phyloP scores from a whole-genome alignment of 2,113 vertebrate species.

The Oceanites oceanicus region DNA sequence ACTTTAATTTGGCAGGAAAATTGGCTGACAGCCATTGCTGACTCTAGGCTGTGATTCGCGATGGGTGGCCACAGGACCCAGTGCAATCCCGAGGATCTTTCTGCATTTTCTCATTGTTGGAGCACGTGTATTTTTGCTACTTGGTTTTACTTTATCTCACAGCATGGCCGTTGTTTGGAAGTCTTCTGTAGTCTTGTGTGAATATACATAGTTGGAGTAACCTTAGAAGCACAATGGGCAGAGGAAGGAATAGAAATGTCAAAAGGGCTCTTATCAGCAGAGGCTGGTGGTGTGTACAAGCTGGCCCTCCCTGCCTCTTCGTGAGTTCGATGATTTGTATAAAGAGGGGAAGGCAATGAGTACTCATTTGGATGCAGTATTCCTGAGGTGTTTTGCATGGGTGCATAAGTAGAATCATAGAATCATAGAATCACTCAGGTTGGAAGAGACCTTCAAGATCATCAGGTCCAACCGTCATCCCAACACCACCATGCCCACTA shows the following conservation, averaged over 20 bases:
- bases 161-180: not conserved
- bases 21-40: not conserved
- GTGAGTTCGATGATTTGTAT: not conserved
- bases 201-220: not conserved
- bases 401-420: not conserved
- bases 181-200: not conserved
- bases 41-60: not conserved
- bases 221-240: not conserved
- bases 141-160: not conserved
- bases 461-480: too few species aligned
- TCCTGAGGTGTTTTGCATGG: not conserved
- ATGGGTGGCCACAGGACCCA: not conserved
- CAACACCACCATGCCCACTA: too few species aligned
- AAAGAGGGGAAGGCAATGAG: not conserved
- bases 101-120: not conserved
- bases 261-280: not conserved
- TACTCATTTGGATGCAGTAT: not conserved
- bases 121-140: not conserved
- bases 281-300: not conserved
- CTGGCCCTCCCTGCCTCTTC: not conserved
- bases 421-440: too few species aligned
- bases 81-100: not conserved
- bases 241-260: not conserved
- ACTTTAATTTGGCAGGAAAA: not conserved
- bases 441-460: too few species aligned